Evolutionary conservation across 2,797 vertebrate genomes (phyloP).

Genomic region (Mus minutoides): DNA sequence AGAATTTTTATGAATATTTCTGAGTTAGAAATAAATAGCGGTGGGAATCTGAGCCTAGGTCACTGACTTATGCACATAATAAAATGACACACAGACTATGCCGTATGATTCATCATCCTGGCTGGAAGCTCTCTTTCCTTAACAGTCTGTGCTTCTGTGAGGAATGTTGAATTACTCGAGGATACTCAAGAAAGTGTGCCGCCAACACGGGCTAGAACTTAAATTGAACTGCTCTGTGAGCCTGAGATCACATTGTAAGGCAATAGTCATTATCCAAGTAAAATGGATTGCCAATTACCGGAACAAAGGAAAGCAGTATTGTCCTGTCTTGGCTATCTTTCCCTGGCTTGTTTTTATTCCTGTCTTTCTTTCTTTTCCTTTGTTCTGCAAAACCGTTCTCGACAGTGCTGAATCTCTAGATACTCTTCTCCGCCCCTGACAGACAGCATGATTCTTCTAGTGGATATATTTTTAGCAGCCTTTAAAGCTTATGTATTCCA

Average conservation of each 20-base stretch:
- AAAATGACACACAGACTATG: background rate
- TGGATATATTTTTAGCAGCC: constrained; percentile 66
- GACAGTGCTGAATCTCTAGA: constrained; percentile 3
- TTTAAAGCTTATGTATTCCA: constrained; percentile 48
- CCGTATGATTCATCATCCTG: background rate
- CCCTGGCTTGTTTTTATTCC: background rate
- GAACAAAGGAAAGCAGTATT: constrained; percentile 33
- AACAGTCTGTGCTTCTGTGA: constrained; percentile 39
- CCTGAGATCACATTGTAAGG: constrained; percentile 62
- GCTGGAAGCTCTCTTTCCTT: constrained; percentile 46
- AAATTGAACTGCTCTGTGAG: constrained; percentile 41
- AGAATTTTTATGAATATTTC: background rate
- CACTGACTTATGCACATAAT: background rate
- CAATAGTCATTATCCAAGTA: constrained; percentile 8
- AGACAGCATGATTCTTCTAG: constrained; percentile 35
- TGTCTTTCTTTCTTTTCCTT: constrained; percentile 3
- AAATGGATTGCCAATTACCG: constrained; percentile 46
- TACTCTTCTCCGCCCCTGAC: constrained; percentile 49
- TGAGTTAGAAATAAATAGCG: background rate
- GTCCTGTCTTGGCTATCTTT: background rate
- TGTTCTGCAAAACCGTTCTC: constrained; percentile 30
- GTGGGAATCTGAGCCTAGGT: constrained; percentile 27
- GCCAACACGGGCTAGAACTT: background rate
- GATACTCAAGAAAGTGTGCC: background rate
- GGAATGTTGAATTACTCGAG: background rate